These are phyloP conservation scores for Sebastes schlegelii DNA, from an alignment of 2,113 vertebrate species.

Conservation along the genomic window DNA sequence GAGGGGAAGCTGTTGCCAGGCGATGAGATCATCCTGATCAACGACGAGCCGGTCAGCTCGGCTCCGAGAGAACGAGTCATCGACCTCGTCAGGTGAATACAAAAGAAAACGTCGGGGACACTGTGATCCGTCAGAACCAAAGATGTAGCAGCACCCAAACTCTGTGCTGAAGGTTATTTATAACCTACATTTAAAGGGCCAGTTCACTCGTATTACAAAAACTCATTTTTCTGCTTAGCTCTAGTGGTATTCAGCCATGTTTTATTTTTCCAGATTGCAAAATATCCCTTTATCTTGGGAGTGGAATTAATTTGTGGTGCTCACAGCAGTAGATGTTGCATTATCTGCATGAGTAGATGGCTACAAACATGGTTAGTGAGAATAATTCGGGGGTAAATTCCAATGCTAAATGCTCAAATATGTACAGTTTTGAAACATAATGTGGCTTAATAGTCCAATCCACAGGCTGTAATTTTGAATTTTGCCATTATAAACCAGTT, in stretches of 20 bases:
- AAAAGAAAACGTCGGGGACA: background rate
- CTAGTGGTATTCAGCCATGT: no score
- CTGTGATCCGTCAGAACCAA: background rate
- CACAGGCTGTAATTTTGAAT: background rate
- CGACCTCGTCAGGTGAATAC: conserved; percentile 94
- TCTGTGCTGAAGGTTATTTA: background rate
- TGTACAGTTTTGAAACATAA: background rate
- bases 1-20: conserved; percentile 96
- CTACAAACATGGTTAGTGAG: background rate
- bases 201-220: background rate
- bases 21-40: conserved; percentile 99
- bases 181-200: background rate
- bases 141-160: background rate
- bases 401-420: background rate
- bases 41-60: conserved; percentile 93
- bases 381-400: background rate
- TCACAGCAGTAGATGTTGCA: no score
- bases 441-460: background rate
- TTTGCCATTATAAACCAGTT: background rate
- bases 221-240: no score
- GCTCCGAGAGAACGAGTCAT: conserved; percentile 97
- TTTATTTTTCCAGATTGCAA: no score
- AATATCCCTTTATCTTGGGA: no score
- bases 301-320: no score
- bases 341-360: background rate